A percentile compares a stretch with the other conserved stretches of the same genome.
Evolutionary conservation across 2,113 vertebrate genomes (phyloP).

Genomic region (Lampris megalopsis): DNA sequence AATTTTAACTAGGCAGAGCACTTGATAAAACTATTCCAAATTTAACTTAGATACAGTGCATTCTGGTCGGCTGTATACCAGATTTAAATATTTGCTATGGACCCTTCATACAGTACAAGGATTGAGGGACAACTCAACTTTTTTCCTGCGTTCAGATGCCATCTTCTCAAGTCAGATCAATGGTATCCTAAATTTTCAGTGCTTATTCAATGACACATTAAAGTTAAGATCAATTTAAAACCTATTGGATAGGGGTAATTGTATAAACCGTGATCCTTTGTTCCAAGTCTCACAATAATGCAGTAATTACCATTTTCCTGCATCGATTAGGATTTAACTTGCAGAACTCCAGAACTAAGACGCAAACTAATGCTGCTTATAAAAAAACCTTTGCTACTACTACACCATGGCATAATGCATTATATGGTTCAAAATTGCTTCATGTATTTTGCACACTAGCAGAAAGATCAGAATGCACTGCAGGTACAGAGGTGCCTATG

Average conservation of each 20-base stretch:
- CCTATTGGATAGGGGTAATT: constrained; percentile 32
- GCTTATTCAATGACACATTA: constrained; percentile 56
- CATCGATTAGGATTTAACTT: constrained; percentile 35
- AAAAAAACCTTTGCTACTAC: constrained; percentile 39
- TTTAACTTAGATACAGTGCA: constrained; percentile 72
- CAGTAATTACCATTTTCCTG: constrained; percentile 56
- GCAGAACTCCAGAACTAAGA: constrained; percentile 47
- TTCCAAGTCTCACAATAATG: constrained; percentile 17
- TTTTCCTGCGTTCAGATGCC: constrained; percentile 52
- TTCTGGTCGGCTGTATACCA: constrained; percentile 72
- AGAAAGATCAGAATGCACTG: constrained; percentile 68
- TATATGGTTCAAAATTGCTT: constrained; percentile 33
- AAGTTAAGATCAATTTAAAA: constrained; percentile 33
- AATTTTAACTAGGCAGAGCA: constrained; percentile 44
- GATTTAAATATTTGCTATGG: constrained; percentile 59
- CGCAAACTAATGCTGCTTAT: constrained; percentile 41
- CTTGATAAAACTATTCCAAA: constrained; percentile 38
- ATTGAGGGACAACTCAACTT: constrained; percentile 58
- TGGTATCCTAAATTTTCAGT: constrained; percentile 62
- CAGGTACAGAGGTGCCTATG: constrained; percentile 39
- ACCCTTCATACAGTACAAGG: constrained; percentile 73
- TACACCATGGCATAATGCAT: constrained; percentile 43
- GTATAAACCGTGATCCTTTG: constrained; percentile 50
- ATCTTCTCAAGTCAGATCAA: constrained; percentile 49
- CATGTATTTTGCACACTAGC: constrained; percentile 37